Evolutionary conservation across 2,888 invertebrate species (phyloP).

Genomic region (Myopa tessellatipennis): DNA sequence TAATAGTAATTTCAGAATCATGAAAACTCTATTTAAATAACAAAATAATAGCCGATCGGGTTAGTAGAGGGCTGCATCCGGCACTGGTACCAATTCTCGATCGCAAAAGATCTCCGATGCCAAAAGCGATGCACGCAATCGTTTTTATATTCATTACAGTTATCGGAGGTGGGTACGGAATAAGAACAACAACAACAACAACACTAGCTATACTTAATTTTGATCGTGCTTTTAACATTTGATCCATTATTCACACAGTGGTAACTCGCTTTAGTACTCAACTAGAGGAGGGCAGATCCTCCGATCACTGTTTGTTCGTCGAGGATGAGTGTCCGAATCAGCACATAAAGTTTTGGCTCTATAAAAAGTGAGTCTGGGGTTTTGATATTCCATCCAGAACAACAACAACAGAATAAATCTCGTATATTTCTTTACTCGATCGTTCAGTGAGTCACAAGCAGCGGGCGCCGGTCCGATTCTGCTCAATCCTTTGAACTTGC

Average conservation of each 20-base stretch:
- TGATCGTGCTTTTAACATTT: not conserved
- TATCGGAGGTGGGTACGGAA: not conserved
- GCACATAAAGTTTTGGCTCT: constrained; percentile 74
- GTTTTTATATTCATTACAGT: not conserved
- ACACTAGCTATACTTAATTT: not conserved
- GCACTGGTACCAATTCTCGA: not conserved
- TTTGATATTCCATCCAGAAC: not conserved
- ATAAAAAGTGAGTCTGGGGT: constrained; percentile 70
- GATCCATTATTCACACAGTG: not conserved
- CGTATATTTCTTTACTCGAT: no score
- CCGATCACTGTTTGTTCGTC: constrained; percentile 51
- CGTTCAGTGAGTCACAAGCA: constrained; percentile 42
- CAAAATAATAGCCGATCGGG: not conserved
- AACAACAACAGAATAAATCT: no score
- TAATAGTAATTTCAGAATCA: not conserved
- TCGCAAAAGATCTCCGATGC: not conserved
- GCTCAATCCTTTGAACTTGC: constrained; percentile 61
- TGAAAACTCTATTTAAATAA: not conserved
- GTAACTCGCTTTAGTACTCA: not conserved
- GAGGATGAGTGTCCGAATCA: constrained; percentile 70
- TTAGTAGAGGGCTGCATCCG: not conserved
- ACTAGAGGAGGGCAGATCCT: not conserved
- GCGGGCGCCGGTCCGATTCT: constrained; percentile 59
- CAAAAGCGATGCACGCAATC: constrained; percentile 11
- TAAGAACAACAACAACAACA: not conserved